Base-by-base conservation (phyloP, 2,113 vertebrate species). In the Labeo rohita region DNA sequence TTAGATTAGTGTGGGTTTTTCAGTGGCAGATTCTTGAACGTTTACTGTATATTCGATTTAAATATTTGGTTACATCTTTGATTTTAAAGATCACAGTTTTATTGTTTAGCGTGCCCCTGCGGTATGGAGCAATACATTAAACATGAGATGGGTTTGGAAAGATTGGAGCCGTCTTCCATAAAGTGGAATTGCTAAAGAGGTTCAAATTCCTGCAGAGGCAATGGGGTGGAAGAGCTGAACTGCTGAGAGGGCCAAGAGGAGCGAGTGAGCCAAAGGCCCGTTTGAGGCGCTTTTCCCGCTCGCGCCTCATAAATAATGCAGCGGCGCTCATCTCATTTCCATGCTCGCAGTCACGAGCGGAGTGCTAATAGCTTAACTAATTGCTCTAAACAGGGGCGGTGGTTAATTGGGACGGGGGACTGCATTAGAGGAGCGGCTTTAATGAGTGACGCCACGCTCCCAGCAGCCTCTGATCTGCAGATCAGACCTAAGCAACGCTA, bases 281-380 rank as follows among this genome's bases (percentile, higher is more conserved):
- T 80, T 84, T 50, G 85, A 83, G 80, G 80, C 80, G 23, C 73
- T 68, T 73, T 63, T 77, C 52, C 43, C 50, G 12, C 49, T 54
- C 43, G 56, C 59, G 36, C n/a, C 81, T 89, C 68, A 86, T 88
- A 65, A 84, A 86, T 88, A 86, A 86, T 88, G 75, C 85, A 84
- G 12, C 13, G 34, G 7, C 54, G 68, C 65, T 80, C 85, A 68
- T 65, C 68, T 86, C 80, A 86, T 86, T 88, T 86, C 79, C 84
- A 88, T 84, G 81, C 81, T 80, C 45, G 75, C 84, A 86, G 79
- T 74, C 79, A 83, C 59, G 28, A 86, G 70, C 56, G 6, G 23
- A 23, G 81, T 88, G 87, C 79, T 88, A 88, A 84, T 88, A 86
- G 85, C 84, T 86, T 47, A 84, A 80, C 87, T 86, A 84, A 88